Base-by-base conservation (phyloP, 1,140 invertebrate species). In the Drosophila sulfurigaster region DNA sequence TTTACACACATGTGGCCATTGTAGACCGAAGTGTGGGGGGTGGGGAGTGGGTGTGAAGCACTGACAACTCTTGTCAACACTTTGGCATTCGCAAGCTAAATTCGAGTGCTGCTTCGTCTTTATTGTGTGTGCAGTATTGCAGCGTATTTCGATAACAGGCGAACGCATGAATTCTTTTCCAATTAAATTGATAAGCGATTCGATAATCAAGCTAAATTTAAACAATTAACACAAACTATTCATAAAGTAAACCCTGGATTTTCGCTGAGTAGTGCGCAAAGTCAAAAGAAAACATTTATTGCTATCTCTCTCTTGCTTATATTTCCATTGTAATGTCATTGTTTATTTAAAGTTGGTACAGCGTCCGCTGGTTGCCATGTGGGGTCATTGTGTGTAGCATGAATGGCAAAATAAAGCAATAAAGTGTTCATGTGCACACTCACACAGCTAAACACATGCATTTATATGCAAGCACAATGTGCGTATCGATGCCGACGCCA, bases 401-500 rank as follows among this genome's bases (percentile, higher is more conserved):
- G 85, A 87, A 83, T 87, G 85, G 77, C 75, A 82, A 81, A 89
- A 88, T 89, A 78, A 88, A 87, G 83, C 69, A 87, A 83, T 87
- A 87, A 87, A 80, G 73, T 32, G 30, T 70, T 30, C 58, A 64
- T 62, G 43, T 43, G 38, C 54, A 32, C 6, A 43, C 35, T 43
- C 49, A 41, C 48, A 15, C n/a, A 15, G 5, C 10, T 48, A 5
- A 28, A 8, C 16, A 45, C 16, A 7, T 41, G 11, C 10, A 13
- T 57, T 8, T 57, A 35, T 20, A 35, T 52, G 20, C 67, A 66
- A 86, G 58, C 51, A 60, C 78, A 73, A 38, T 54, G 35, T 45
- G 25, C 41, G 35, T 57, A 58, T 80, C 48, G 48, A 13, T 68
- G 51, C 32, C 49, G 65, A n/a, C 69, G 74, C 72, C 83, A 88